Evolutionary conservation across 1,140 invertebrate genomes (phyloP).

Genomic region (Paramacrobiotus metropolitanus): DNA sequence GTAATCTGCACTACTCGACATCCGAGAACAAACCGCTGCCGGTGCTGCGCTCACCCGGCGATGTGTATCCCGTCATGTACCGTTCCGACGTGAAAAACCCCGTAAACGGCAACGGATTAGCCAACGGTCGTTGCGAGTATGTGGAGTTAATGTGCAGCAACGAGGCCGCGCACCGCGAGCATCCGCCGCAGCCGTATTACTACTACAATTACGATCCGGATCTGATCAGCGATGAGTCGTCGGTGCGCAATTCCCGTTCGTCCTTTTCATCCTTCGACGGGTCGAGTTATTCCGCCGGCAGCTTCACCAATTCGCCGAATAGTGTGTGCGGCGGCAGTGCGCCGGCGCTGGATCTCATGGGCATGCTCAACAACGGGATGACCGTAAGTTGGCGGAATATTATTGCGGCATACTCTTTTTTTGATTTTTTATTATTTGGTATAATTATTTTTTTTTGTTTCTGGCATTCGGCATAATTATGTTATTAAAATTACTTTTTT

Average conservation of each 20-base stretch:
- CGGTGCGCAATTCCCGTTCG: not conserved
- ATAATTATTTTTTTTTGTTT: not conserved
- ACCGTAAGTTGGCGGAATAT: not conserved
- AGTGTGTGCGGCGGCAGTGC: not conserved
- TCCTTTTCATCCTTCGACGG: constrained; percentile 3
- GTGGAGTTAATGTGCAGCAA: constrained; percentile 4
- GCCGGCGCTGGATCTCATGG: not conserved
- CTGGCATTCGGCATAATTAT: too few relatives aligned
- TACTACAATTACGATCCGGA: too few relatives aligned
- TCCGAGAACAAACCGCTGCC: too few relatives aligned
- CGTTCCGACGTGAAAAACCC: too few relatives aligned
- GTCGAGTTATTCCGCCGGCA: not conserved
- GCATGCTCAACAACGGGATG: not conserved
- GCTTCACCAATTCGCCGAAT: not conserved
- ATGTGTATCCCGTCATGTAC: too few relatives aligned
- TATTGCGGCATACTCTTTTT: not conserved
- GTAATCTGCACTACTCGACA: too few relatives aligned
- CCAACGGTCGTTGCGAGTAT: not conserved
- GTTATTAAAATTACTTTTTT: too few relatives aligned
- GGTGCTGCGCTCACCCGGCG: too few relatives aligned
- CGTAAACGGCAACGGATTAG: too few relatives aligned
- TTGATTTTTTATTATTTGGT: not conserved
- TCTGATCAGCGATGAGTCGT: too few relatives aligned
- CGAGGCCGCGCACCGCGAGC: not conserved
- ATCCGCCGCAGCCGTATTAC: not conserved